Conservation (phyloP, 37 sponge, comb jelly and placozoan species). For the Ianthella basta region DNA sequence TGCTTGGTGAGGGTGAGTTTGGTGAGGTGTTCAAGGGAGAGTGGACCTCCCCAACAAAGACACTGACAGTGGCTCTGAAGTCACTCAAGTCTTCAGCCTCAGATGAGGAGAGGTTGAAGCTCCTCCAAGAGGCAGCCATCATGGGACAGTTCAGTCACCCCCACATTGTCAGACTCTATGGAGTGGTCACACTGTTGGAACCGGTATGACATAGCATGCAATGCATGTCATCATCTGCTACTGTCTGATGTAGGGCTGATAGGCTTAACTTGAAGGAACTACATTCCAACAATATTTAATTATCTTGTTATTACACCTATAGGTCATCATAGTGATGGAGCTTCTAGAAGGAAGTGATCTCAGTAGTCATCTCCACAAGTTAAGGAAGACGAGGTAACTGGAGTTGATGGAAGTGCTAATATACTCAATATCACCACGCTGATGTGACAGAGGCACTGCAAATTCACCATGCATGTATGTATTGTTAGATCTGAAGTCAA, state of each 20-base stretch:
- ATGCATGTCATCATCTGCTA: not conserved
- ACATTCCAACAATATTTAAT: not conserved
- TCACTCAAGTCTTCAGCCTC: slow-evolving; percentile 24
- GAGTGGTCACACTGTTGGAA: not conserved
- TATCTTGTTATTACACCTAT: not conserved
- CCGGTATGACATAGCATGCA: not conserved
- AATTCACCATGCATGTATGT: not conserved
- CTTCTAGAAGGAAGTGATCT: slow-evolving; percentile 3
- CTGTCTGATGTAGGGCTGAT: not conserved
- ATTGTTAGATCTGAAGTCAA: not conserved
- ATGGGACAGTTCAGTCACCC: slow-evolving; percentile 18
- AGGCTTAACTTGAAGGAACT: not conserved
- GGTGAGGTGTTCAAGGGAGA: slow-evolving; percentile 10
- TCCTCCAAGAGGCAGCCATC: slow-evolving; percentile 27
- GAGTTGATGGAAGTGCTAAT: not conserved
- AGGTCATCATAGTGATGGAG: slow-evolving; percentile 4
- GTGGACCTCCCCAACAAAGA: not conserved
- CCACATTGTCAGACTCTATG: slow-evolving; percentile 13
- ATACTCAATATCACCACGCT: not conserved
- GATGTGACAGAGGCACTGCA: too few relatives aligned
- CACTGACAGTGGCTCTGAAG: slow-evolving; percentile 10
- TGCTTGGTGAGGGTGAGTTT: slow-evolving; percentile 8
- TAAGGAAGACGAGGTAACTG: not conserved
- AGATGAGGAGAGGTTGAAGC: not conserved
- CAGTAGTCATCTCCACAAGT: not conserved